These are phyloP conservation scores for Candoia aspera DNA, from an alignment of 2,113 vertebrate genomes.

Conservation along the genomic window DNA sequence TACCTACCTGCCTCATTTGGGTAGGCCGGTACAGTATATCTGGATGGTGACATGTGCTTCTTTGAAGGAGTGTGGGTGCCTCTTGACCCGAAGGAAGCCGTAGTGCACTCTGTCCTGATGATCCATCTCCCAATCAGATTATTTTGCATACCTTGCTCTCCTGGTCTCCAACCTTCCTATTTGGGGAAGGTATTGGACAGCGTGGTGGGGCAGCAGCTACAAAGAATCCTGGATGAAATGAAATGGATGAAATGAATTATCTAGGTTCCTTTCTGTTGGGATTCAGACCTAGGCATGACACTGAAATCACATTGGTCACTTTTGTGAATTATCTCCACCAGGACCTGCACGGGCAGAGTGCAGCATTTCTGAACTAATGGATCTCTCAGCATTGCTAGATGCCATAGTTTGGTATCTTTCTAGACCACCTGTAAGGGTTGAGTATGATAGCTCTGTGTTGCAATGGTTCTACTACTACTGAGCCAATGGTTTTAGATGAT, in stretches of 20 bases:
- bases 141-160: too few relatives aligned
- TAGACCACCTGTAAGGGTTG: neutral
- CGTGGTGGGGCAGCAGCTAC: neutral
- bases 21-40: neutral
- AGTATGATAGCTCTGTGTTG: neutral
- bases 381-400: neutral
- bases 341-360: neutral
- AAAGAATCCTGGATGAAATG: neutral
- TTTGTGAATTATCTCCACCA: neutral
- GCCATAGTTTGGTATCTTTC: too few relatives aligned
- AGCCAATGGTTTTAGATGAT: neutral
- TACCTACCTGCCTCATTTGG: too few relatives aligned
- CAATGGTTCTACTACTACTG: neutral
- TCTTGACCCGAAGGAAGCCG: too few relatives aligned
- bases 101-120: too few relatives aligned
- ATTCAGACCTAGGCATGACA: neutral
- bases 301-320: neutral
- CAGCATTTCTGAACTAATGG: neutral
- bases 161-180: neutral
- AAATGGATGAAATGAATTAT: neutral
- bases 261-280: neutral
- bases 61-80: neutral
- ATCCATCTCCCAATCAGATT: too few relatives aligned
- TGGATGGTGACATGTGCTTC: neutral
- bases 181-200: neutral